Evolutionary conservation across 1,140 invertebrate genomes (phyloP).

Genomic region (Drosophila micromelanica): DNA sequence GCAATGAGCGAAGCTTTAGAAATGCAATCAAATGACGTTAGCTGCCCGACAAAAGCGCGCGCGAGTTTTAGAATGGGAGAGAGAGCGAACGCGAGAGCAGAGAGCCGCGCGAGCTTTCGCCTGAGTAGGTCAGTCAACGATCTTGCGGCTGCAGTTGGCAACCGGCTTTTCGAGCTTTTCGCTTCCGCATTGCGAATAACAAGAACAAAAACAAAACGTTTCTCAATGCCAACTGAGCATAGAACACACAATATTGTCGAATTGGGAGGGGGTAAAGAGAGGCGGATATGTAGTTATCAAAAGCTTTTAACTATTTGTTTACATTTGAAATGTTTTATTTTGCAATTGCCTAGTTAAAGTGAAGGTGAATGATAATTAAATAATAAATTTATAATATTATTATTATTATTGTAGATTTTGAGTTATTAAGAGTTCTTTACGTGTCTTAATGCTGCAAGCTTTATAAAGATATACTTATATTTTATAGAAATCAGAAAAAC

Average conservation of each 20-base stretch:
- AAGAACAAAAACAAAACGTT: constrained; percentile 27
- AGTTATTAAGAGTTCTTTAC: too few relatives aligned
- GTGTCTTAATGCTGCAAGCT: too few relatives aligned
- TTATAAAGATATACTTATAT: too few relatives aligned
- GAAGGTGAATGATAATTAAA: neutral
- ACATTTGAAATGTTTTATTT: constrained; percentile 9
- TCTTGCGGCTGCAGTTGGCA: constrained; percentile 67
- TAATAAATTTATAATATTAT: too few relatives aligned
- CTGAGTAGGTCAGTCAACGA: constrained; percentile 80
- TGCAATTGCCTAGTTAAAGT: neutral
- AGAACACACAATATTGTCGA: constrained; percentile 3
- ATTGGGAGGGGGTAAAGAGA: neutral
- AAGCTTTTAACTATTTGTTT: constrained; percentile 12
- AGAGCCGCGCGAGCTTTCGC: constrained; percentile 14
- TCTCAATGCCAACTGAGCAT: constrained; percentile 68
- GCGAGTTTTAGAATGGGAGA: neutral
- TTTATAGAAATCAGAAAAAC: too few relatives aligned
- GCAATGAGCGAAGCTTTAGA: constrained; percentile 75
- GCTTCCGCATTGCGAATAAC: constrained; percentile 70
- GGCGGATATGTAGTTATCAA: neutral
- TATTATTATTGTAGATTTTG: too few relatives aligned
- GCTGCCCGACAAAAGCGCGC: constrained; percentile 21
- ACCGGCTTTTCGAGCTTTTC: constrained; percentile 69
- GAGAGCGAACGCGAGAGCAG: neutral
- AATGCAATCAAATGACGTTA: constrained; percentile 82